phyloP scores from a whole-genome alignment of 2,113 vertebrate species.

The Chaenocephalus aceratus region DNA sequence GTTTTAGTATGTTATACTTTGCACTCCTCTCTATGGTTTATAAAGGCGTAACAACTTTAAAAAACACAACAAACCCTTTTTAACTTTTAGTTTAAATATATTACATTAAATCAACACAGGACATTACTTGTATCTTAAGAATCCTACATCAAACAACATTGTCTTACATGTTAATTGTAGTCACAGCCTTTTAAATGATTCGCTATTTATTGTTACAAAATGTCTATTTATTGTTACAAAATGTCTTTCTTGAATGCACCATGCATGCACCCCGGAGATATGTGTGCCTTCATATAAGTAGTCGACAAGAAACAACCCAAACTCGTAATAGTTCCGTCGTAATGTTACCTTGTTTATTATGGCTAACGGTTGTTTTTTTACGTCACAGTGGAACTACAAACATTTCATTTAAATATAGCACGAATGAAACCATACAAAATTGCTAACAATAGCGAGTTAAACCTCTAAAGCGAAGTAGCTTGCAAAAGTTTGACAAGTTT shows the following conservation, averaged over 20 bases:
- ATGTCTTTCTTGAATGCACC: conserved; percentile 38
- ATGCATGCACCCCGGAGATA: background rate
- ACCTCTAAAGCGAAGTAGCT: background rate
- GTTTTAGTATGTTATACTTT: too few species aligned
- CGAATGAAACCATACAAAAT: background rate
- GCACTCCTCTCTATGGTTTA: too few species aligned
- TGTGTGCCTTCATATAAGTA: fast-evolving
- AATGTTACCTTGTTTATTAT: background rate
- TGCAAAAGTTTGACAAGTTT: too few species aligned
- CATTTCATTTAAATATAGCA: background rate
- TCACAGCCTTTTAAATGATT: background rate
- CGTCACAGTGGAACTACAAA: background rate
- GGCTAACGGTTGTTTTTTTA: background rate
- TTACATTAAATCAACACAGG: too few species aligned
- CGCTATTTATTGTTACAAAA: too few species aligned
- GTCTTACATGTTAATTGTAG: background rate
- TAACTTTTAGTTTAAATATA: too few species aligned
- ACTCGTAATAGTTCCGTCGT: background rate
- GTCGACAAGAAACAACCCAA: conserved; percentile 37
- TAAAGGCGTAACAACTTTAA: too few species aligned
- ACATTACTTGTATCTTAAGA: too few species aligned
- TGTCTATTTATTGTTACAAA: too few species aligned
- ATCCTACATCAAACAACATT: background rate
- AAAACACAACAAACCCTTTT: too few species aligned
- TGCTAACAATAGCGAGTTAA: background rate